Evolutionary conservation across 2,888 invertebrate genomes (phyloP), one percentile per base, ranked within the genome.

Genomic region (Metalampra italica): DNA sequence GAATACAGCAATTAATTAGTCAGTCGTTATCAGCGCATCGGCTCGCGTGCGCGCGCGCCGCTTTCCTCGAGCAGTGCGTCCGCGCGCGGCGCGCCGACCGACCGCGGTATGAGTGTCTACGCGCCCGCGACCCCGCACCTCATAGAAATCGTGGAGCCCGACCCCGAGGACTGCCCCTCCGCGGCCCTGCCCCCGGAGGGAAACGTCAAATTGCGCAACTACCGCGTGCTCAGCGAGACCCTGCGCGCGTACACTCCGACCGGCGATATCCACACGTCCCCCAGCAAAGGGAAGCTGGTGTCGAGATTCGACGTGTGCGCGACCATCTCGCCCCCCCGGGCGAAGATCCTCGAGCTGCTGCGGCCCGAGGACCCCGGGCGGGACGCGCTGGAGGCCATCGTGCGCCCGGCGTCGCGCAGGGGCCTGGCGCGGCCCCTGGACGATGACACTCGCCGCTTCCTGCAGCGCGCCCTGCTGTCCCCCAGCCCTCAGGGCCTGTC

Each of bases 311-410:
- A 89, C 48, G 68, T 81, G 49, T 75, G 73, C 53, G 58, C 78
- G 11, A 66, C 68, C 3, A 71, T 86, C 37, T 78, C 84, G 1
- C 82, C 88, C 0, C 79, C 86, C 9, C 72, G 89, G 22, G 71
- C 80, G 9, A 76, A 70, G 54, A 85, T 90, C 48, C 69, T 90
- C 32, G 82, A 83, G 55, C 72, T 90, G 30, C 69, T 90, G 41
- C 66, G 82, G 22, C 82, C 85, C 0, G 83, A 78, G 40, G 85
- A 87, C 46, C 82, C 84, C 0, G 88, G 83, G 0, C 70, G 78
- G 3, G 86, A 84, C 8, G 75, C 82, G 29, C 68, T 90, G 42
- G 86, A 84, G 57, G 88, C 82, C 12, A 88, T 90, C 49, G 86
- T 90, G 41, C 66, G 81, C 50, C 84, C 90, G 0, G 69, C 77